Percentiles rank a stretch among this genome's conserved stretches.
These are phyloP conservation scores for Lates japonicus DNA, from an alignment of 2,797 vertebrate genomes.

Conservation along the genomic window DNA sequence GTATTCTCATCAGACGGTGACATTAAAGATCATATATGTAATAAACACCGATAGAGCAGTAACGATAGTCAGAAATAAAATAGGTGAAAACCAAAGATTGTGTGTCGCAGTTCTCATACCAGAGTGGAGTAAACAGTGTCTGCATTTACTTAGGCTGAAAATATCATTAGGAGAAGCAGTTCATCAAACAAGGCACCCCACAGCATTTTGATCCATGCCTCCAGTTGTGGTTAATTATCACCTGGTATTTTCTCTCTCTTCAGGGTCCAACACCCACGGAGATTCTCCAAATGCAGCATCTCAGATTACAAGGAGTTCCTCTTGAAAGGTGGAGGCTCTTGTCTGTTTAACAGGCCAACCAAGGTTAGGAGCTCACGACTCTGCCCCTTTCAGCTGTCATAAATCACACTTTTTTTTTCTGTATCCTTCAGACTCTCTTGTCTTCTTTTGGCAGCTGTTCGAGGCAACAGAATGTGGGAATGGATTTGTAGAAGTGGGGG, in stretches of 20 bases:
- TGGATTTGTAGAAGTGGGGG: conserved; percentile 95
- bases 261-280: conserved; percentile 94
- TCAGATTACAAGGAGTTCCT: conserved; percentile 97
- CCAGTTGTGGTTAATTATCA: conserved; percentile 16
- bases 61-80: neutral
- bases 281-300: conserved; percentile 98
- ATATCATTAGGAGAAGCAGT: neutral
- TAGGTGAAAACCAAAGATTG: neutral
- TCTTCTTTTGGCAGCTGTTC: conserved; percentile 88
- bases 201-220: neutral
- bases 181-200: neutral
- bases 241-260: conserved; percentile 30
- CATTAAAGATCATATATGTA: neutral
- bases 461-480: conserved; percentile 96
- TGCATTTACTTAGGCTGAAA: neutral
- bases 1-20: neutral
- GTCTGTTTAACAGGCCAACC: conserved; percentile 96
- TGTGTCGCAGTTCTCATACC: neutral
- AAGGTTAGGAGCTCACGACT: conserved; percentile 86
- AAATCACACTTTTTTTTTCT: neutral
- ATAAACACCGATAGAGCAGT: conserved; percentile 1
- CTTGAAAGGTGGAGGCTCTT: conserved; percentile 94
- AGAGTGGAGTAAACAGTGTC: no score
- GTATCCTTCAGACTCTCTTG: conserved; percentile 12
- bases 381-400: neutral